Evolutionary conservation across 2,797 vertebrate species (phyloP), one percentile per base, ranked within the genome.

Genomic region (Chelon labrosus): DNA sequence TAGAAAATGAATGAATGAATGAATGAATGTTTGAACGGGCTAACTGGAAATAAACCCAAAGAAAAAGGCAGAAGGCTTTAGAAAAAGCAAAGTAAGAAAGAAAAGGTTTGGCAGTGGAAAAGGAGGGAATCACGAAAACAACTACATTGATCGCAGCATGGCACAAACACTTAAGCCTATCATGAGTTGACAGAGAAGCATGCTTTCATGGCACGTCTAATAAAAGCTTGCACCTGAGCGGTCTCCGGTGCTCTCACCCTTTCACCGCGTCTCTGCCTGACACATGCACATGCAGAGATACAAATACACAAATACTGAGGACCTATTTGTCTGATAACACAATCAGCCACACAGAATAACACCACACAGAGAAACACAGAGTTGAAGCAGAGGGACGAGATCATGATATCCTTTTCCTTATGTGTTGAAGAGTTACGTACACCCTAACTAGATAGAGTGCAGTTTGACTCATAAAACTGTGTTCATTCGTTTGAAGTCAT

Each of bases 81-180:
- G 8, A 69, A 12, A 58, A 57, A 22, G 35, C 19, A 11, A n/a
- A 73, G 14, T 16, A 64, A 55, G 47, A 41, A 13, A 44, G 64
- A 73, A 35, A 9, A 62, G 27, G 49, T 58, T 53, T 63, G 35
- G 47, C 37, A 58, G 64, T 14, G 11, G 57, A 65, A 79, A 70
- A 3, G 4, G 35, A 73, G 25, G 10, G 2, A 63, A 62, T 41
- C 22, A 46, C 35, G 75, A 68, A 70, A 73, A 65, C 73, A 79
- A 31, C 65, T n/a, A 20, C 44, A 84, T 37, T 82, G 79, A 85
- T 80, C 54, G 19, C 62, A 70, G 59, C 50, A 39, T 65, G 54
- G 62, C 51, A 85, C 67, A 85, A 88, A 88, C 82, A 85, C 77
- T 86, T 80, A 72, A 79, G 57, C 69, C 70, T 44, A 75, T 91